Evolutionary conservation across 2,888 invertebrate genomes (phyloP), one percentile per base, ranked within the genome.

Genomic region (Branchinecta sandiegonensis): DNA sequence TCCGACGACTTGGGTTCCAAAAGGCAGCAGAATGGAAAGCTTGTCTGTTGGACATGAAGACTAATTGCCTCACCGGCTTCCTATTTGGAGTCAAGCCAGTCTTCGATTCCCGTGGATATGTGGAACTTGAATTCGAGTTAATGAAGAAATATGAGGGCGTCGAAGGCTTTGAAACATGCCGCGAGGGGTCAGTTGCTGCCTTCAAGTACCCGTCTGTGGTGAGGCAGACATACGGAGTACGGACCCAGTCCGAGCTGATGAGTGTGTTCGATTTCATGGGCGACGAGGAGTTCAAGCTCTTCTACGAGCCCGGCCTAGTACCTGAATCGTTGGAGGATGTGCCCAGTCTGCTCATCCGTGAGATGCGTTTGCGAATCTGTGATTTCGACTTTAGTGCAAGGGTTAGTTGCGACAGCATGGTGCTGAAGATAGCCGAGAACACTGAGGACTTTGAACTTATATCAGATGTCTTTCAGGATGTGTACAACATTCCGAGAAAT

Each of bases 361-460:
- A 56, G 23, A 56, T 56, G 63, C 63, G 63, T 56, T 56, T 56
- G 63, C n/a, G 23, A 56, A 56, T 56, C 63, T 56, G 63, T 56
- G 63, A 56, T 56, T 56, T 56, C 23, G 12, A 56, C 23, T 56
- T 56, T 56, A 56, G 63, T 56, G 63, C 1, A n/a, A 8, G 23
- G n/a, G 10, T 56, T 17, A 11, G 63, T 11, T 56, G 63, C 63
- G 23, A 56, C 14, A 23, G 10, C 14, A 23, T 56, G 10, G 63
- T 56, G 63, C 23, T 56, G 23, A 56, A 56, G 10, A 56, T 56
- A 17, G 63, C 63, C 8, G 23, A 56, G 63, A 56, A n/a, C 10
- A 8, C 63, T 8, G 23, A 8, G 8, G 63, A 56, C 23, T 56
- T 56, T 56, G 63, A 56, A 9, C 10, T 56, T 17, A 23, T 56